Evolutionary conservation across 2,113 vertebrate genomes (phyloP).

Genomic region (Opisthocomus hoazin): DNA sequence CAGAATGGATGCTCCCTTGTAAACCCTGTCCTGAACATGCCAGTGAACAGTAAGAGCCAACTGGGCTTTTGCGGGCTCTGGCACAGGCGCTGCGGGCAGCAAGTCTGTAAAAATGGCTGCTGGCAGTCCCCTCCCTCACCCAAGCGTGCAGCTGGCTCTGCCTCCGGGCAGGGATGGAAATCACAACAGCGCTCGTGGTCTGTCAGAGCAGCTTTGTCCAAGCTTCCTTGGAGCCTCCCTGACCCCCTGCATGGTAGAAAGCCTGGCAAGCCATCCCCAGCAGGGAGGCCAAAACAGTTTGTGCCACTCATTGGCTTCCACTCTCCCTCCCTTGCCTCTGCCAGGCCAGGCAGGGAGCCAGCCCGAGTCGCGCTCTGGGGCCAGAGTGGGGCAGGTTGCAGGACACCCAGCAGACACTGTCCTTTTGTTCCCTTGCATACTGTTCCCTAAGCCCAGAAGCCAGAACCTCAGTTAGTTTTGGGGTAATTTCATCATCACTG

Average conservation of each 20-base stretch:
- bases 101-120: no score
- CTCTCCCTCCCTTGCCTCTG: not conserved
- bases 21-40: not conserved
- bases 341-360: not conserved
- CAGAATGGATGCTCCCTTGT: not conserved
- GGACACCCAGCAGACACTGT: not conserved
- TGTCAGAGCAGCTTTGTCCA: not conserved
- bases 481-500: not conserved
- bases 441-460: not conserved
- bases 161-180: not conserved
- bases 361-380: fast-evolving
- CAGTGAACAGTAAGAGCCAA: not conserved
- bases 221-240: not conserved
- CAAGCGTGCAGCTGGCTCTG: not conserved
- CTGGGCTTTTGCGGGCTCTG: not conserved
- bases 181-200: fast-evolving
- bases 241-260: not conserved
- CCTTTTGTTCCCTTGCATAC: not conserved
- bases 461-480: not conserved
- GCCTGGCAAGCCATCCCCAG: fast-evolving
- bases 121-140: not conserved
- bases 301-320: fast-evolving
- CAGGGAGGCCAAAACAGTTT: not conserved
- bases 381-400: not conserved
- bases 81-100: not conserved